These are phyloP conservation scores for Coecobrya sp. DNA, from an alignment of 2,888 invertebrate genomes.

Conservation along the genomic window DNA sequence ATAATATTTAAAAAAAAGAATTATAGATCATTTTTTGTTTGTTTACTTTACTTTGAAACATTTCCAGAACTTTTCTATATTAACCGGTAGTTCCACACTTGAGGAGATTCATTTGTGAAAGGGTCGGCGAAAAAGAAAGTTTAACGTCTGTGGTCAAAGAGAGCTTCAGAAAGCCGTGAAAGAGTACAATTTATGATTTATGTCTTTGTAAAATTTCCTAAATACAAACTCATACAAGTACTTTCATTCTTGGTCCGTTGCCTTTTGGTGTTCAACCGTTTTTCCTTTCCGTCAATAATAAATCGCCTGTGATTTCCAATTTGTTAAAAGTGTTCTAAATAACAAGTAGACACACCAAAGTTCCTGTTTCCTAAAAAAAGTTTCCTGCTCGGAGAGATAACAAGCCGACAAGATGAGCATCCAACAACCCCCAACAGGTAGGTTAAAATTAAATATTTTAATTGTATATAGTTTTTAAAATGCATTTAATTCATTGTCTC, in stretches of 20 bases:
- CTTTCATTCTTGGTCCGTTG: slow-evolving; percentile 31
- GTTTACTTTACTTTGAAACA: not conserved
- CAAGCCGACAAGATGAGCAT: slow-evolving; percentile 75
- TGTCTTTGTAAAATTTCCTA: not conserved
- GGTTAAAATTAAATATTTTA: not conserved
- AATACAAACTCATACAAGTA: not conserved
- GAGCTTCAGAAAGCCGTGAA: slow-evolving; percentile 3
- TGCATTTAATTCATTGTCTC: too few species aligned
- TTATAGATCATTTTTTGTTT: not conserved
- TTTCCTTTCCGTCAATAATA: slow-evolving; percentile 20
- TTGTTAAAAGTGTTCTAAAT: not conserved
- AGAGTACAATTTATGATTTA: not conserved
- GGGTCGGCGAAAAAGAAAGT: not conserved
- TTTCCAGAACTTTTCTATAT: not conserved
- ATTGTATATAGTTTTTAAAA: too few species aligned
- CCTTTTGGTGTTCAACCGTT: slow-evolving; percentile 59
- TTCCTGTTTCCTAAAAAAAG: not conserved
- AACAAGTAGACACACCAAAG: not conserved
- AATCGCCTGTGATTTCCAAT: slow-evolving; percentile 57
- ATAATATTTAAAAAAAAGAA: not conserved
- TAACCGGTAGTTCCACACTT: not conserved
- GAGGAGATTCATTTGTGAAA: not conserved
- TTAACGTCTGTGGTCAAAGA: not conserved
- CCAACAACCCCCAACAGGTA: slow-evolving; percentile 79
- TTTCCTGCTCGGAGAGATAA: not conserved